phyloP scores from a whole-genome alignment of 1,140 invertebrate genomes.

The Dinoponera quadriceps region DNA sequence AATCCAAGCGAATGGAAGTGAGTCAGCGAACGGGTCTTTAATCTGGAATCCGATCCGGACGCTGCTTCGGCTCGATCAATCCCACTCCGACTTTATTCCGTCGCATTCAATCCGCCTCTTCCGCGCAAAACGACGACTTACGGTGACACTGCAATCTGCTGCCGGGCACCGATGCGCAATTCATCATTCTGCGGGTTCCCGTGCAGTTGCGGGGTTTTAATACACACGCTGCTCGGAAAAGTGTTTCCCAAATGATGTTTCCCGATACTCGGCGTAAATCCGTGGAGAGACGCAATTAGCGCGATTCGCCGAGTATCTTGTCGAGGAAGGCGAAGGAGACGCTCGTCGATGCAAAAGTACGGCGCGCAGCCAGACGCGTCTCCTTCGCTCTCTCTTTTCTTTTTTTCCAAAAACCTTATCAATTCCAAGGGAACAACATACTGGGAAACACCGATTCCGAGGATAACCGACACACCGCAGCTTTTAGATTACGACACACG shows the following conservation, averaged over 20 bases:
- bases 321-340: background rate
- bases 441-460: constrained; percentile 29
- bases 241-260: constrained; percentile 38
- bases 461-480: constrained; percentile 39
- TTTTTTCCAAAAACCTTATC: too few species aligned
- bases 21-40: background rate
- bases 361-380: too few species aligned
- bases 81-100: constrained; percentile 8
- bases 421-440: too few species aligned
- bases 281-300: background rate
- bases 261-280: background rate
- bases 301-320: background rate
- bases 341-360: too few species aligned
- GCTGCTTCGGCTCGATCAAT: background rate
- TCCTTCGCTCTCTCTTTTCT: too few species aligned
- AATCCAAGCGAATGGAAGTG: constrained; percentile 11
- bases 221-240: background rate
- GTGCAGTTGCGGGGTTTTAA: constrained; percentile 3
- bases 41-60: background rate
- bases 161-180: background rate
- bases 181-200: constrained; percentile 27
- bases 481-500: constrained; percentile 9
- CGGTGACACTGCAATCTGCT: background rate
- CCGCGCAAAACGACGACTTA: background rate
- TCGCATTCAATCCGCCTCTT: background rate